phyloP scores from a whole-genome alignment of 2,113 vertebrate genomes.

The Glareola pratincola region DNA sequence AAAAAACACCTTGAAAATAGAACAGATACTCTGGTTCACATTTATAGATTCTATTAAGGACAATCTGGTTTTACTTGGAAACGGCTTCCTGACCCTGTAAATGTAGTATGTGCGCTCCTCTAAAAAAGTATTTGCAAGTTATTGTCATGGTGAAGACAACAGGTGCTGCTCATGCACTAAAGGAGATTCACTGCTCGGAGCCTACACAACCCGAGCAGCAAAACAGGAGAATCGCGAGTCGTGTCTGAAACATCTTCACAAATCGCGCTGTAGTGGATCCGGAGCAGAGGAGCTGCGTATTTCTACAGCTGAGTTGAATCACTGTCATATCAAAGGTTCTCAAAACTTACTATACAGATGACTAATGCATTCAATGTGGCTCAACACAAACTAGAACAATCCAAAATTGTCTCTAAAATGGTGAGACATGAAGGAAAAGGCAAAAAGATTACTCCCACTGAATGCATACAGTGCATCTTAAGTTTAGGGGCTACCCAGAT shows the following conservation, averaged over 20 bases:
- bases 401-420: background rate
- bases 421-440: background rate
- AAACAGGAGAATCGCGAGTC: background rate
- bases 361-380: background rate
- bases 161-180: conserved; percentile 1
- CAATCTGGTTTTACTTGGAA: conserved; percentile 32
- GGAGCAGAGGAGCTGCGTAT: background rate
- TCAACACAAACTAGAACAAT: background rate
- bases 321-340: background rate
- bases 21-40: background rate
- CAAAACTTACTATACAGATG: background rate
- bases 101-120: background rate
- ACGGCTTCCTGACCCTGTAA: background rate
- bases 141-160: background rate
- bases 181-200: background rate
- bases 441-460: background rate
- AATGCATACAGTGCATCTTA: rapidly evolving
- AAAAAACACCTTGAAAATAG: background rate
- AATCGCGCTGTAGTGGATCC: background rate
- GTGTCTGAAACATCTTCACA: background rate
- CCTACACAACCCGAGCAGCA: background rate
- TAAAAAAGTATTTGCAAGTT: background rate
- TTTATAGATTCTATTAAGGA: conserved; percentile 26
- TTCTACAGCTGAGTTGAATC: background rate
- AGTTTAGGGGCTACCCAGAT: background rate